Conservation (phyloP, 1,140 invertebrate genomes). For the Protaetia brevitarsis region DNA sequence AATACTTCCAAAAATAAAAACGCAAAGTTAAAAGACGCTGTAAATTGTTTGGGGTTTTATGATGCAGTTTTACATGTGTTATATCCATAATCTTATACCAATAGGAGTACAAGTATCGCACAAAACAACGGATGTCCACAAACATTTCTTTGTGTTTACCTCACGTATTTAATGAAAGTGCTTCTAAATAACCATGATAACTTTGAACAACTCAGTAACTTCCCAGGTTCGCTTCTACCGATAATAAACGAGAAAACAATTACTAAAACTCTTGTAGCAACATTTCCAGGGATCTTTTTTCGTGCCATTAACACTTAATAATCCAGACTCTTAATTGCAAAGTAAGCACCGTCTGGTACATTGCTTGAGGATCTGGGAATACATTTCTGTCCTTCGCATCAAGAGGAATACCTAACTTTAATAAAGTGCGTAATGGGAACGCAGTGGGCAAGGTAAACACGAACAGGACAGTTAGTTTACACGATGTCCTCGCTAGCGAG, state of each 20-base stretch:
- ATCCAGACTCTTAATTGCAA: neutral
- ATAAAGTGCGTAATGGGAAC: constrained; percentile 7
- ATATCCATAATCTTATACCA: no score
- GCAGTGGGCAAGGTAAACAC: constrained; percentile 2
- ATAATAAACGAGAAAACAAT: neutral
- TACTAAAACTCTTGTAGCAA: neutral
- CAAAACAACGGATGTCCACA: no score
- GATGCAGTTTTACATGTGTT: no score
- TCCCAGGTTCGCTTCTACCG: no score
- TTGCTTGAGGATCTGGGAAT: neutral
- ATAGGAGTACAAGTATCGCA: no score
- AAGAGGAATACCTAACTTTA: constrained; percentile 2
- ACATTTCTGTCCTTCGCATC: neutral
- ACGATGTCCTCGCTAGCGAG: neutral
- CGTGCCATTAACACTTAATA: neutral
- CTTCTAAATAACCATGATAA: no score
- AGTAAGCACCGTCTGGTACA: neutral
- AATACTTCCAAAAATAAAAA: no score
- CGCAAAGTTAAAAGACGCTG: no score
- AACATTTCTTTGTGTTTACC: no score
- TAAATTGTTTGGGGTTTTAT: no score
- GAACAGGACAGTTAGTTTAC: neutral
- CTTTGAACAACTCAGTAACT: no score
- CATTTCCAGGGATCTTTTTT: neutral
- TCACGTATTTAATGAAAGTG: no score